A percentile compares a stretch with the other conserved stretches of the same genome.
These are phyloP conservation scores for Leuctra nigra DNA, from an alignment of 2,888 invertebrate genomes.

Conservation along the genomic window DNA sequence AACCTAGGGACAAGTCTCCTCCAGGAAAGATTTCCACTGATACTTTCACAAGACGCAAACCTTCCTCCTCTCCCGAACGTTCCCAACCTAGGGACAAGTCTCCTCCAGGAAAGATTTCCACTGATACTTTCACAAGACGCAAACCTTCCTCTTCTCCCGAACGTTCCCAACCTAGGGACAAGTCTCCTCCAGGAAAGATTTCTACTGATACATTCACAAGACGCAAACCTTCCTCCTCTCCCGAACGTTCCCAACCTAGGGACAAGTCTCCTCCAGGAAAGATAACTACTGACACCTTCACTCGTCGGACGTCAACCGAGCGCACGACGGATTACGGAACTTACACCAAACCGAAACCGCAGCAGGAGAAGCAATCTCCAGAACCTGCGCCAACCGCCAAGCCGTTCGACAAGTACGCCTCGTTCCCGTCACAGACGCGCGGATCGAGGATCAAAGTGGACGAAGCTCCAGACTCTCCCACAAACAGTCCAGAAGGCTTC, in stretches of 20 bases:
- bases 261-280: slow-evolving; percentile 15
- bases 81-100: background rate
- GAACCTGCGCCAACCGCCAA: background rate
- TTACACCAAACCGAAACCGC: slow-evolving; percentile 17
- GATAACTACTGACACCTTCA: slow-evolving; percentile 9
- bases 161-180: background rate
- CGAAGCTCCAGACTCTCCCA: background rate
- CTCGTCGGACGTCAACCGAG: background rate
- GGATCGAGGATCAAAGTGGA: background rate
- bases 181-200: background rate
- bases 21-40: background rate
- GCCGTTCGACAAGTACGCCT: slow-evolving; percentile 10
- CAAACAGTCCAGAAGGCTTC: background rate
- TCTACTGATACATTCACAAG: background rate
- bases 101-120: slow-evolving; percentile 16
- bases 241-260: background rate
- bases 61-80: background rate
- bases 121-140: background rate
- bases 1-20: background rate
- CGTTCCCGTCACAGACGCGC: slow-evolving; percentile 13
- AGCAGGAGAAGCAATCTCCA: background rate
- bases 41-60: background rate
- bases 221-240: background rate
- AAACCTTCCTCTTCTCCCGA: background rate
- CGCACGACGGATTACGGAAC: slow-evolving; percentile 13